phyloP scores from a whole-genome alignment of 1,140 invertebrate genomes.

The Calycopis cecrops region DNA sequence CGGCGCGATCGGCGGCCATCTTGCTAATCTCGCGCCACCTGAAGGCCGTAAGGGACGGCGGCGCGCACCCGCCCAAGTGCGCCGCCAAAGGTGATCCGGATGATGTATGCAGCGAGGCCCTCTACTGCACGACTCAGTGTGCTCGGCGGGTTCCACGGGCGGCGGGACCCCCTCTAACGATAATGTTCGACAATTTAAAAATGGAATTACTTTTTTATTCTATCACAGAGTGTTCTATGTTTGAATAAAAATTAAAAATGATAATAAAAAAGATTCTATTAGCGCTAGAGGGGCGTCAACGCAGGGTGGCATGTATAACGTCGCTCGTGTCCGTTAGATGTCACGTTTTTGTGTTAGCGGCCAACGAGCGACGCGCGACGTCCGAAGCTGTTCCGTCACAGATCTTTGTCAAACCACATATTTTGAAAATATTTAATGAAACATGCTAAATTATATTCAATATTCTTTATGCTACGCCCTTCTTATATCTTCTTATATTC shows the following conservation, averaged over 20 bases:
- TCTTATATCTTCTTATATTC: too few species aligned
- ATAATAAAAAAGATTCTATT: too few species aligned
- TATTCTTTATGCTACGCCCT: too few species aligned
- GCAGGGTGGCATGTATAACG: constrained; percentile 51
- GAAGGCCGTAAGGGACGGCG: constrained; percentile 73
- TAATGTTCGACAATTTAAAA: constrained; percentile 4
- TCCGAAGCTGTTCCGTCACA: constrained; percentile 28
- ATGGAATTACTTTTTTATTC: neutral
- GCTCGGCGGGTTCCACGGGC: constrained; percentile 40
- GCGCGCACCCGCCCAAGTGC: constrained; percentile 71
- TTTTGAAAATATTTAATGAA: constrained; percentile 1
- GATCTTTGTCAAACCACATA: neutral
- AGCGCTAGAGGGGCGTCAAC: constrained; percentile 39
- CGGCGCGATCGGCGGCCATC: constrained; percentile 91
- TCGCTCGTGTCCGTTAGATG: constrained; percentile 64
- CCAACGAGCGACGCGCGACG: constrained; percentile 45
- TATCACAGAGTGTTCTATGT: too few species aligned
- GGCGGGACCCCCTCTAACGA: constrained; percentile 41
- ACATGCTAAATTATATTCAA: too few species aligned
- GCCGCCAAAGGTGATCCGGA: constrained; percentile 73
- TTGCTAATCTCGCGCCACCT: constrained; percentile 92
- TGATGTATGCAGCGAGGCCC: constrained; percentile 68
- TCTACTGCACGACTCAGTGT: constrained; percentile 75
- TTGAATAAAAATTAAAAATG: too few species aligned
- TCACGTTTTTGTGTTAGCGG: constrained; percentile 65